Conservation (phyloP, 2,113 vertebrate species). For the Forbesichthys agassizii region DNA sequence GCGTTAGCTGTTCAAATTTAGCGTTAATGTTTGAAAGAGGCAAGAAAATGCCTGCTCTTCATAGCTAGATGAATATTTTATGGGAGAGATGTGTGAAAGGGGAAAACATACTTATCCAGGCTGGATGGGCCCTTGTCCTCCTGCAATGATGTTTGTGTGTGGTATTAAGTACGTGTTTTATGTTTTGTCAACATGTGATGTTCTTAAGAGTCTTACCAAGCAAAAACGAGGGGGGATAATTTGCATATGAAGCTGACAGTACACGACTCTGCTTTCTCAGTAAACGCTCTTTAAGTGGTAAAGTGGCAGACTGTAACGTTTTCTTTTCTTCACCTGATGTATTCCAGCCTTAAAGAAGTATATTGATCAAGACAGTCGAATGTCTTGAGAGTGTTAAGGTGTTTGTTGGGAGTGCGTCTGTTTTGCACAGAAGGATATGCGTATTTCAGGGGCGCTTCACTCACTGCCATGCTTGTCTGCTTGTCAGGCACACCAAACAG, state of each 20-base stretch:
- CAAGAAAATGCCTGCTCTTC: constrained; percentile 49
- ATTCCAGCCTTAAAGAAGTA: background rate
- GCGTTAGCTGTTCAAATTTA: constrained; percentile 61
- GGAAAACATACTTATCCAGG: constrained; percentile 50
- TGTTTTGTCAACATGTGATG: constrained; percentile 25
- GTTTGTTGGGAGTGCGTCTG: constrained; percentile 24
- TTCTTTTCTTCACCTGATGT: background rate
- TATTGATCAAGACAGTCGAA: background rate
- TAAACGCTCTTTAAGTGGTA: background rate
- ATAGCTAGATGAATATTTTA: constrained; percentile 63
- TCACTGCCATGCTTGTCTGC: constrained; percentile 35
- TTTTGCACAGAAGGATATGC: constrained; percentile 48
- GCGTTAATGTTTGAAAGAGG: constrained; percentile 71
- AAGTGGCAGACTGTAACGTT: background rate
- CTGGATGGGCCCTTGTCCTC: constrained; percentile 3
- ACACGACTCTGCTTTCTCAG: background rate
- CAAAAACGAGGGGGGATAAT: background rate
- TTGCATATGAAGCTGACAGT: constrained; percentile 4
- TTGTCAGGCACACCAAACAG: constrained; percentile 64
- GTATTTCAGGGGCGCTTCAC: constrained; percentile 43
- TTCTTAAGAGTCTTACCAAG: constrained; percentile 4
- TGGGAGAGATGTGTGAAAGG: constrained; percentile 46
- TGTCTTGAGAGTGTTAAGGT: constrained; percentile 9
- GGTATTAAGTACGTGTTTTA: background rate
- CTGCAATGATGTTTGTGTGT: constrained; percentile 1